These are phyloP conservation scores for Acridotheres tristis DNA, from an alignment of 2,797 vertebrate genomes.

Conservation along the genomic window DNA sequence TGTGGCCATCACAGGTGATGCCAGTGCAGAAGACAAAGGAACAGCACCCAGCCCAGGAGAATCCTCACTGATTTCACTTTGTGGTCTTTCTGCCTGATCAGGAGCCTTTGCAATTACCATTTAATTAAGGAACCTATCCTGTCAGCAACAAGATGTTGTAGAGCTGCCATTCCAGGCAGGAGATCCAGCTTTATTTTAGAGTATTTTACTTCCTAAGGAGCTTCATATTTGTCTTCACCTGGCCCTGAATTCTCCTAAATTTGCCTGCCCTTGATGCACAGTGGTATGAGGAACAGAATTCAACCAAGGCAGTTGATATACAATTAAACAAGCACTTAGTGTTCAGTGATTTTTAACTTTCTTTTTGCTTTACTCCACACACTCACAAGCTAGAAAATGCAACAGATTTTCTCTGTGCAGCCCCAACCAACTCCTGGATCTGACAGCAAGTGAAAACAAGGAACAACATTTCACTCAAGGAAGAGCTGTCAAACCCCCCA, in stretches of 20 bases:
- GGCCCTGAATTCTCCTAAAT: background rate
- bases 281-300: background rate
- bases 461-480: background rate
- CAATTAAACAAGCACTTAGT: background rate
- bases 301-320: background rate
- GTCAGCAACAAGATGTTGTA: background rate
- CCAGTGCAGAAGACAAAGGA: background rate
- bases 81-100: background rate
- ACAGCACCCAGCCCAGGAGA: background rate
- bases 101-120: background rate
- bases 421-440: background rate
- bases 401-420: background rate
- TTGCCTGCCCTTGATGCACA: background rate
- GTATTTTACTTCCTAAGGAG: background rate
- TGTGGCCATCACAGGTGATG: background rate
- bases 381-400: background rate
- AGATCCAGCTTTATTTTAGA: background rate
- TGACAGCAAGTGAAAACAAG: slow-evolving; percentile 2
- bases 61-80: background rate
- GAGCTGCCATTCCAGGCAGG: background rate
- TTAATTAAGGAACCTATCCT: background rate
- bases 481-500: background rate
- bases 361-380: background rate
- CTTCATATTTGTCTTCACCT: background rate
- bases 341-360: background rate